A percentile compares a stretch with the other conserved stretches of the same genome.
phyloP scores from a whole-genome alignment of 2,888 invertebrate species.

The Gasteruption jaculator region DNA sequence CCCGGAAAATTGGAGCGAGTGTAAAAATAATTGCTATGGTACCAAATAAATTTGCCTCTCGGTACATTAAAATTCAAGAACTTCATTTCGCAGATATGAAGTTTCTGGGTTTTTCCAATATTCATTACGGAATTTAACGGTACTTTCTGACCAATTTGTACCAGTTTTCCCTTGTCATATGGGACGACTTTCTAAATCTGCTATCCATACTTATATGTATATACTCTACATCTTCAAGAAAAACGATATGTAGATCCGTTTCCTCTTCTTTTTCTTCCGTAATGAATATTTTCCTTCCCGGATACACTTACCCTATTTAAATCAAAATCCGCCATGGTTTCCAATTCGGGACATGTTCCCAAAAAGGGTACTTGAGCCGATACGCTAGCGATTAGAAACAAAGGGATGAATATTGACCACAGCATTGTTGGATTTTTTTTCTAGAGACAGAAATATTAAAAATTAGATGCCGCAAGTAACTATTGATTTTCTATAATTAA shows the following conservation, averaged over 20 bases:
- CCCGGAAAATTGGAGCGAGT: too few relatives aligned
- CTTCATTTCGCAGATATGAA: too few relatives aligned
- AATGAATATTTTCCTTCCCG: too few relatives aligned
- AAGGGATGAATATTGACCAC: conserved; percentile 28
- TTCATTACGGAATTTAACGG: conserved; percentile 12
- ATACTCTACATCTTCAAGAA: not conserved
- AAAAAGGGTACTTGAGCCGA: conserved; percentile 62
- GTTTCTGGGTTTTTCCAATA: too few relatives aligned
- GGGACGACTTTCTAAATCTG: conserved; percentile 27
- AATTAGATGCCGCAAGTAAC: too few relatives aligned
- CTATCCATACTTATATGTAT: not conserved
- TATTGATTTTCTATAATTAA: too few relatives aligned
- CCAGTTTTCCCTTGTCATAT: conserved; percentile 15
- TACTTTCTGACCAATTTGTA: conserved; percentile 11
- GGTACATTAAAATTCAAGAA: too few relatives aligned
- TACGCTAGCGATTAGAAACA: conserved; percentile 25
- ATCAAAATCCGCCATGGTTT: conserved; percentile 60
- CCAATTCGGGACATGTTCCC: conserved; percentile 62
- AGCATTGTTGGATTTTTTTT: too few relatives aligned
- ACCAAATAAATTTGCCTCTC: too few relatives aligned
- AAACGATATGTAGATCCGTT: too few relatives aligned
- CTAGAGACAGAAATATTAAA: conserved; percentile 8
- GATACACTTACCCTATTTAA: conserved; percentile 56
- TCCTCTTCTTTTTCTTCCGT: too few relatives aligned
- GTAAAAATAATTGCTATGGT: too few relatives aligned